These are phyloP conservation scores for Battus philenor DNA, from an alignment of 1,140 invertebrate species.

Conservation along the genomic window DNA sequence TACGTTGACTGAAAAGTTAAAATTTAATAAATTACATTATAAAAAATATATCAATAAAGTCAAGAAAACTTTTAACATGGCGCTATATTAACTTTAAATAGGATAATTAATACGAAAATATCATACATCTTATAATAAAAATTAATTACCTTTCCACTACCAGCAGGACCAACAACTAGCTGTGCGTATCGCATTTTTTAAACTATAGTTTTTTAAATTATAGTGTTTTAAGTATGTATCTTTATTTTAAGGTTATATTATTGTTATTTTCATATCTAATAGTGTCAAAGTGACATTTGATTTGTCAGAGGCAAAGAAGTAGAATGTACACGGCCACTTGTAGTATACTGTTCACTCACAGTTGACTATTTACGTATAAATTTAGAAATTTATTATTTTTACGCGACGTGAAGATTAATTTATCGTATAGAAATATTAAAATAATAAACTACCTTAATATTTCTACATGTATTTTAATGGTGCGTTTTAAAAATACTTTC, in stretches of 20 bases:
- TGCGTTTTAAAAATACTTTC: background rate
- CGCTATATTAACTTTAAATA: too few species aligned
- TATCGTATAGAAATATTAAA: background rate
- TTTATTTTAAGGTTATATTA: slow-evolving; percentile 1
- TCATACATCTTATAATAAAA: too few species aligned
- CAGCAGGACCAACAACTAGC: slow-evolving; percentile 95
- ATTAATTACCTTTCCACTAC: slow-evolving; percentile 81
- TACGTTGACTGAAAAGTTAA: slow-evolving; percentile 89
- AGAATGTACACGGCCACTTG: too few species aligned
- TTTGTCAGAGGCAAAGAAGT: background rate
- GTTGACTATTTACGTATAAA: background rate
- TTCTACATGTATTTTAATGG: background rate
- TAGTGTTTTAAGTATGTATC: too few species aligned
- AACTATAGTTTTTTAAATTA: slow-evolving; percentile 17
- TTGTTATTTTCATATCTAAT: slow-evolving; percentile 2
- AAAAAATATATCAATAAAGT: too few species aligned
- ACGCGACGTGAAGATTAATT: background rate
- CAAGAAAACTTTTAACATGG: too few species aligned
- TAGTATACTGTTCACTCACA: too few species aligned
- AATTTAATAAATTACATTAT: slow-evolving; percentile 2
- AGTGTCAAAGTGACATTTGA: background rate
- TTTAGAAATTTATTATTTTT: background rate
- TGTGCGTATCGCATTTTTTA: slow-evolving; percentile 93
- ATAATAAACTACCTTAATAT: background rate
- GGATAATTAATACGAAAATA: too few species aligned